Conservation (phyloP, 2,888 invertebrate genomes). For the Agapostemon virescens region DNA sequence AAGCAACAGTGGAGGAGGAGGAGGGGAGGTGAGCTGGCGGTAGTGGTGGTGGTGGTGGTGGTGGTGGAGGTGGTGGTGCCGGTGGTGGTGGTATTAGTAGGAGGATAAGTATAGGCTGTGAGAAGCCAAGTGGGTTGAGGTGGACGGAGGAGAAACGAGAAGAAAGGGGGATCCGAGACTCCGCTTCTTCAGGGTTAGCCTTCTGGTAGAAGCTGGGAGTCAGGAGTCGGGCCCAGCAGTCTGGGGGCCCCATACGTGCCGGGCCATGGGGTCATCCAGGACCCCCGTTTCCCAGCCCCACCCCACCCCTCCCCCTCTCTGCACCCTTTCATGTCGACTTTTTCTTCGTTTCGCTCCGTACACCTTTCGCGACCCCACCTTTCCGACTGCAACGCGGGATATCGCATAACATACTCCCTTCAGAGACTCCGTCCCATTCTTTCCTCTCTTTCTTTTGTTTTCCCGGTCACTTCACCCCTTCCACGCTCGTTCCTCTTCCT, state of each 20-base stretch:
- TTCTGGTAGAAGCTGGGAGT: constrained; percentile 75
- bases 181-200: constrained; percentile 75
- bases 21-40: constrained; percentile 63
- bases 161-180: constrained; percentile 52
- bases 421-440: constrained; percentile 42
- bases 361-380: constrained; percentile 66
- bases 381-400: constrained; percentile 65
- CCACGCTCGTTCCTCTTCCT: constrained; percentile 23
- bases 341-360: constrained; percentile 60
- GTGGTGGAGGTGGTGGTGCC: constrained; percentile 22
- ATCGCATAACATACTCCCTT: constrained; percentile 65
- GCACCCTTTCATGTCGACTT: constrained; percentile 47
- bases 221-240: constrained; percentile 78
- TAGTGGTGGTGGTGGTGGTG: constrained; percentile 64
- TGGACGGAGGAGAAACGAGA: constrained; percentile 57
- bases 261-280: constrained; percentile 78
- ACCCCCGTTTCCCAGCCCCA: constrained; percentile 72
- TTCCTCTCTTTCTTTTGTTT: constrained; percentile 40
- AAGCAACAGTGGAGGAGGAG: constrained; percentile 62
- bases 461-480: constrained; percentile 8
- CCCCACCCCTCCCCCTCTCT: constrained; percentile 43
- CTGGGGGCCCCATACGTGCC: constrained; percentile 78
- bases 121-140: constrained; percentile 69
- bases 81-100: constrained; percentile 78
- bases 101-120: constrained; percentile 80